Evolutionary conservation across 1,140 invertebrate species (phyloP), one percentile per base, ranked within the genome.

Genomic region (Lepidurus apus): DNA sequence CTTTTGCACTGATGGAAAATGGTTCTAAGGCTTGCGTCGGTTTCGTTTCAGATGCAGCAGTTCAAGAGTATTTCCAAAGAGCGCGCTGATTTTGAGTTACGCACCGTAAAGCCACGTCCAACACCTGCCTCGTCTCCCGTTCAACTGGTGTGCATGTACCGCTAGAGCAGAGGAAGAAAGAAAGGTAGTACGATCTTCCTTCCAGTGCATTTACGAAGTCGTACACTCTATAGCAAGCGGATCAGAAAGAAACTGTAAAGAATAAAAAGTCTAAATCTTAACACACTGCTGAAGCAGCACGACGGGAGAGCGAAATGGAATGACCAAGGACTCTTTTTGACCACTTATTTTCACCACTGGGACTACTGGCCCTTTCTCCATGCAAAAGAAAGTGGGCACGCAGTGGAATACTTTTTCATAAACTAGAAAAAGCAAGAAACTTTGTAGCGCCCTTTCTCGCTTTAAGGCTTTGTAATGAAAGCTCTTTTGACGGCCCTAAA

Each of bases 331-430:
- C 17, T n/a, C 17, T 65, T 65, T 65, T 13, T 65, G 53, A 65
- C 53, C 53, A 65, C 53, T 65, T 65, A 65, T 65, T 65, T 65
- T 65, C 53, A n/a, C 53, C 53, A n/a, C 4, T 65, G 53, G 21
- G 7, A 21, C 53, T 21, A 21, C 17, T n/a, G n/a, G 53, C 53
- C 53, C 53, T 65, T 65, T 65, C 53, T 65, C 53, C 53, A 65
- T 21, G 53, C 53, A 65, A 65, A 65, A 65, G 53, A 65, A 65
- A 65, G 53, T 65, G 53, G 17, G 53, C 53, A 17, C 13, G 13
- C 53, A 17, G 13, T 7, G 21, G 53, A 7, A 65, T 21, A 47
- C 13, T 65, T 65, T 65, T 65, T 65, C 13, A 7, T 65, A 65
- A 65, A 11, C 8, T 21, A 65, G 53, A 65, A 65, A 65, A 65